These are phyloP conservation scores for Gastracanthus pulcherrimus DNA, from an alignment of 2,888 invertebrate species.

Conservation along the genomic window DNA sequence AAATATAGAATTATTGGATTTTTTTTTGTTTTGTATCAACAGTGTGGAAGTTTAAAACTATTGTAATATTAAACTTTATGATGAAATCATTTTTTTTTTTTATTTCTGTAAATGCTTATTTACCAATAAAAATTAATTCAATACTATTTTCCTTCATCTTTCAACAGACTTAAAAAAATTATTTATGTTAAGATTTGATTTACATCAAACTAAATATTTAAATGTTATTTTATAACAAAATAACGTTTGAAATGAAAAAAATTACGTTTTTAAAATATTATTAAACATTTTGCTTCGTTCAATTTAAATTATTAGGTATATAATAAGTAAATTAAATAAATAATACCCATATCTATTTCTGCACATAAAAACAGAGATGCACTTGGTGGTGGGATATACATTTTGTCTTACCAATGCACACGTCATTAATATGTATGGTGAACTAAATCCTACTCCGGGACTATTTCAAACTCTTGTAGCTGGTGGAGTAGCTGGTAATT, in stretches of 20 bases:
- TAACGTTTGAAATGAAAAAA: not conserved
- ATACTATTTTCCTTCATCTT: too few relatives aligned
- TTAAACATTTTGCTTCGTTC: too few relatives aligned
- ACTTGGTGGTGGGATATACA: conserved; percentile 83
- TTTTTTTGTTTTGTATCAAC: conserved; percentile 79
- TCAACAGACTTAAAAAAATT: too few relatives aligned
- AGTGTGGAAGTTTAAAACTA: conserved; percentile 79
- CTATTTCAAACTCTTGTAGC: conserved; percentile 74
- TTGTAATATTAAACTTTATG: not conserved
- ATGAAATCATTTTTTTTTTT: too few relatives aligned
- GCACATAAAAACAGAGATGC: conserved; percentile 79
- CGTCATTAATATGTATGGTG: conserved; percentile 67
- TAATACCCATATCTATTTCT: not conserved
- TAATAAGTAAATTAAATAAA: not conserved
- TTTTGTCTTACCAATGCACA: conserved; percentile 80
- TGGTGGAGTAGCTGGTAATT: conserved; percentile 79
- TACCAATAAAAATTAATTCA: not conserved
- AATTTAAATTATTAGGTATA: not conserved
- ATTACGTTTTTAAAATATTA: too few relatives aligned
- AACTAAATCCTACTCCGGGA: conserved; percentile 63
- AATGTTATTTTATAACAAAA: too few relatives aligned
- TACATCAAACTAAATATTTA: too few relatives aligned
- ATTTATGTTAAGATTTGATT: too few relatives aligned
- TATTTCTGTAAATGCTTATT: too few relatives aligned
- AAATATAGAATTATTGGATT: conserved; percentile 80